Conservation (phyloP, 2,113 vertebrate species). For the Leptodactylus fuscus region DNA sequence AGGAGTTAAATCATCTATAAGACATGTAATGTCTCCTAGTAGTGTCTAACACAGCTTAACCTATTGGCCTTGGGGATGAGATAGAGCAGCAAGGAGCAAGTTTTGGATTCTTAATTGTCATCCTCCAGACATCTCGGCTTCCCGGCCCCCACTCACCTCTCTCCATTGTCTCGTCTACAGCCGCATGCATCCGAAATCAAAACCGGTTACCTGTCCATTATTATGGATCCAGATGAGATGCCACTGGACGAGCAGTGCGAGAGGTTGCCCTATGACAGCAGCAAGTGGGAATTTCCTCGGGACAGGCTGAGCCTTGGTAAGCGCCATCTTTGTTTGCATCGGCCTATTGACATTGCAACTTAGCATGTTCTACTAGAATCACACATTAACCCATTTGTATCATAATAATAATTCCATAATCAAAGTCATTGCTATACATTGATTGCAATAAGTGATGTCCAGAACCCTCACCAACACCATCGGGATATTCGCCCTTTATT, state of each 20-base stretch:
- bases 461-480: background rate
- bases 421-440: no score
- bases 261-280: slow-evolving; percentile 90
- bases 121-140: background rate
- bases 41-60: background rate
- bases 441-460: background rate
- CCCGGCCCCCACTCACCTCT: background rate
- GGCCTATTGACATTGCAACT: no score
- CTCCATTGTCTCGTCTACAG: slow-evolving; percentile 60
- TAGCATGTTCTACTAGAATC: no score
- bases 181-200: slow-evolving; percentile 85
- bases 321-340: slow-evolving; percentile 38
- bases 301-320: slow-evolving; percentile 85
- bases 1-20: background rate
- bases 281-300: slow-evolving; percentile 93
- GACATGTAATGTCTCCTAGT: background rate
- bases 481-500: background rate
- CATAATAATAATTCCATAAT: no score
- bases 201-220: slow-evolving; percentile 90
- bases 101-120: background rate
- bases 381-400: no score
- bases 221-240: slow-evolving; percentile 93
- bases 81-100: background rate
- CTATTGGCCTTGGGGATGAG: background rate
- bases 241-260: slow-evolving; percentile 91